phyloP scores from a whole-genome alignment of 1,140 invertebrate species.

The Caerostris darwini region DNA sequence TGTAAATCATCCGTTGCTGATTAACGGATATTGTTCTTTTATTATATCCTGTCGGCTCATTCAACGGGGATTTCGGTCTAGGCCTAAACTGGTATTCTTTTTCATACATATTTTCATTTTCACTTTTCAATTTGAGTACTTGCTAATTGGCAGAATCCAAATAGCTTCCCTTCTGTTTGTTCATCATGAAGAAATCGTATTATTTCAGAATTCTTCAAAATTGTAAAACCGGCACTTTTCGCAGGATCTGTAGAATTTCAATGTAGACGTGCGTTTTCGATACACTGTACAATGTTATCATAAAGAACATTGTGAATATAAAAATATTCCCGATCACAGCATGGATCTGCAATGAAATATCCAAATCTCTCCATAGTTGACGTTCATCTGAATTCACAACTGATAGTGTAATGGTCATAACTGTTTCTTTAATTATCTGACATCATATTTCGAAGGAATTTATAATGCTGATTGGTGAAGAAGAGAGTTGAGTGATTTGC shows the following conservation, averaged over 20 bases:
- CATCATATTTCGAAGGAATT: background rate
- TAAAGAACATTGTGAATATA: background rate
- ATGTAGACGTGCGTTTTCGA: background rate
- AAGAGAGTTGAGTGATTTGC: background rate
- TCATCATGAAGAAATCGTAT: background rate
- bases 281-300: background rate
- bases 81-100: too few relatives aligned
- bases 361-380: background rate
- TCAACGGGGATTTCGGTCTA: too few relatives aligned
- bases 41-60: too few relatives aligned
- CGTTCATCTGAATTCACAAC: background rate
- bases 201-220: background rate
- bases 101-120: too few relatives aligned
- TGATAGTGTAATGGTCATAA: background rate
- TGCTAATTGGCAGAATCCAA: background rate
- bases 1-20: too few relatives aligned
- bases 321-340: too few relatives aligned
- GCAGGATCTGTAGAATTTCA: background rate
- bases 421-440: background rate
- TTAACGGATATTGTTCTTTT: too few relatives aligned
- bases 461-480: background rate
- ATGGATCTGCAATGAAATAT: background rate
- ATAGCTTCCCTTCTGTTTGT: background rate
- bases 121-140: background rate
- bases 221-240: background rate